These are phyloP conservation scores for Adelphocoris suturalis DNA, from an alignment of 2,888 invertebrate genomes.

Conservation along the genomic window DNA sequence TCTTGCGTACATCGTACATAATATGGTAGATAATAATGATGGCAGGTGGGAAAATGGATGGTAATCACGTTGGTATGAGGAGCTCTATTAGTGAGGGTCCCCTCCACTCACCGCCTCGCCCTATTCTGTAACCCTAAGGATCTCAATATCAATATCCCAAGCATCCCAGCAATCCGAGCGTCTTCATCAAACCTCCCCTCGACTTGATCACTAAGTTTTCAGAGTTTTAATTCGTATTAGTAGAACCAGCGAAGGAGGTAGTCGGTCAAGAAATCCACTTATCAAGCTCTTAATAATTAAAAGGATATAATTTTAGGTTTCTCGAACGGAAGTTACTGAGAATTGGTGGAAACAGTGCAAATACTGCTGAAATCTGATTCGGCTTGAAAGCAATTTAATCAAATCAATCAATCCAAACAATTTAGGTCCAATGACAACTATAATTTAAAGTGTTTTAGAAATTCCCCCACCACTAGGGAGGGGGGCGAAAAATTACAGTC, in stretches of 20 bases:
- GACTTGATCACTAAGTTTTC: not conserved
- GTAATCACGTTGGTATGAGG: not conserved
- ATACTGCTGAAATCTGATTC: too few species aligned
- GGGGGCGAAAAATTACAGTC: too few species aligned
- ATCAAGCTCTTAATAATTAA: not conserved
- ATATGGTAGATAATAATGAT: too few species aligned
- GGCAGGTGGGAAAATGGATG: not conserved
- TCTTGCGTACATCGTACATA: too few species aligned
- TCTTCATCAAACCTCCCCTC: not conserved
- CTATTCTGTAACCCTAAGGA: not conserved
- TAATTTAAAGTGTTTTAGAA: too few species aligned
- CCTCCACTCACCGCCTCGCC: not conserved
- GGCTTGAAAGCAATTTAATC: too few species aligned
- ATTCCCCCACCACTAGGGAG: too few species aligned
- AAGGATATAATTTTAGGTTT: too few species aligned
- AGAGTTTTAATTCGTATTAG: not conserved
- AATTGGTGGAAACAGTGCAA: too few species aligned
- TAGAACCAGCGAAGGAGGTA: not conserved
- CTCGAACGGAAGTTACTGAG: too few species aligned
- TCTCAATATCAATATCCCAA: conserved; percentile 34
- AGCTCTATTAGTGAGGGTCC: not conserved
- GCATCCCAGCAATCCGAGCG: not conserved
- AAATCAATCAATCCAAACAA: too few species aligned
- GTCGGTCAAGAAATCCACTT: not conserved
- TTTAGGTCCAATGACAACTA: too few species aligned